A percentile compares a stretch with the other conserved stretches of the same genome.
phyloP scores from a whole-genome alignment of 2,797 vertebrate species.

The Peromyscus aztecus region DNA sequence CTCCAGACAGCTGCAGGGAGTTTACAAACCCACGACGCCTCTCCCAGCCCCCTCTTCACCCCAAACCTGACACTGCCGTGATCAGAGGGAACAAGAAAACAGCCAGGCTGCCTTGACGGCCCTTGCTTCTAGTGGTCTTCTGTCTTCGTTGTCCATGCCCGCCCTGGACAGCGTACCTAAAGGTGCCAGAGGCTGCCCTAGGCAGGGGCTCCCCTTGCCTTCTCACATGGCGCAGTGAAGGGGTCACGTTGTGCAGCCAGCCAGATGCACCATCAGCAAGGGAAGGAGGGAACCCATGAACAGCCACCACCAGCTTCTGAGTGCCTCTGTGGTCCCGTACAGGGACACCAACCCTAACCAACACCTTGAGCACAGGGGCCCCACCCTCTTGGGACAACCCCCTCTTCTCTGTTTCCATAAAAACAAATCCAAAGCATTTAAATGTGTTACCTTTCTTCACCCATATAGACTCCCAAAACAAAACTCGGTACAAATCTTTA shows the following conservation, averaged over 20 bases:
- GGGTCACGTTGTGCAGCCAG: neutral
- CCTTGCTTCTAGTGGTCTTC: conserved; percentile 54
- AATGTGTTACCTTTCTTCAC: conserved; percentile 65
- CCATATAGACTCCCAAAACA: conserved; percentile 68
- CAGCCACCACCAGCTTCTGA: neutral
- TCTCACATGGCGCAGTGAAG: neutral
- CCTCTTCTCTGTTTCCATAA: conserved; percentile 49
- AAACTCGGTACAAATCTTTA: conserved; percentile 83
- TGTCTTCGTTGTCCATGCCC: neutral
- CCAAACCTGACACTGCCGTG: conserved; percentile 56
- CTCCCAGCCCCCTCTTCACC: neutral
- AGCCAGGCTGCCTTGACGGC: neutral
- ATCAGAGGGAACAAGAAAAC: neutral
- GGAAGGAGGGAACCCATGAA: neutral
- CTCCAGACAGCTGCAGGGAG: neutral
- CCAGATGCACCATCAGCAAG: neutral
- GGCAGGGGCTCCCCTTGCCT: conserved; percentile 38
- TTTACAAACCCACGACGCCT: neutral
- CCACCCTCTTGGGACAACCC: conserved; percentile 40
- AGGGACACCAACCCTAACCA: neutral
- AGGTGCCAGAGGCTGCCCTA: conserved; percentile 73
- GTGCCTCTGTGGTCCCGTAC: conserved; percentile 52
- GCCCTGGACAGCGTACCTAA: conserved; percentile 56
- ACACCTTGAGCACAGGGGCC: conserved; percentile 57
- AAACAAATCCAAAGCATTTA: conserved; percentile 79